Evolutionary conservation across 2,888 invertebrate genomes (phyloP), one percentile per base, ranked within the genome.

Genomic region (Cordilura impudica): DNA sequence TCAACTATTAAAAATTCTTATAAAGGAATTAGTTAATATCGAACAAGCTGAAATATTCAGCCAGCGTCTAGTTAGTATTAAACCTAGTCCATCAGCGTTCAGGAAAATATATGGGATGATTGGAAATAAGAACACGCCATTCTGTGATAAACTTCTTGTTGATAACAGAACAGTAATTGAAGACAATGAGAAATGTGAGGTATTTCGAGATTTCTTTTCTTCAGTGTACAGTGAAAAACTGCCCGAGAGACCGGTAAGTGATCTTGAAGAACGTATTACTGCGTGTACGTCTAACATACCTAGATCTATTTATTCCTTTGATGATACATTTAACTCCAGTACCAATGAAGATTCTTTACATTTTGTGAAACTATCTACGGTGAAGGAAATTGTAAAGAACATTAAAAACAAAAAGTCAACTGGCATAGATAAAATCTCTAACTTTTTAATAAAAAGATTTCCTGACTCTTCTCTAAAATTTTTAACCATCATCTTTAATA

Each of bases 401-500:
- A 53, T 53, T 0, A 66, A 53, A 10, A 53, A 63, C 10, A 49
- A 66, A 39, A 58, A 74, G 56, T 47, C 66, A 0, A 21, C 7
- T 29, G 45, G 61, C 3, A 35, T 19, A 3, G 63, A 65, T 26
- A 54, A 45, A 3, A 63, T 63, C 21, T 72, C 47, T 12, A 61
- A 61, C 21, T 51, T 47, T n/a, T 4, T 49, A 4, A 29, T 49
- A 2, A 61, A 61, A 16, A 21, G 14, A 16, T 23, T 51, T 8
- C 45, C 70, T n/a, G 39, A 45, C 7, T 10, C n/a, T 2, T 47
- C 58, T 10, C 12, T 49, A 0, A 47, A 4, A 4, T 29, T 70
- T 10, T n/a, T 70, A 21, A 26, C 60, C 16, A 18, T 47, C 7
- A 18, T 70, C 18, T 70, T 70, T 16, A 70, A 58, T 35, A 70